phyloP scores from a whole-genome alignment of 1,140 invertebrate genomes.

The Drosophila sproati region DNA sequence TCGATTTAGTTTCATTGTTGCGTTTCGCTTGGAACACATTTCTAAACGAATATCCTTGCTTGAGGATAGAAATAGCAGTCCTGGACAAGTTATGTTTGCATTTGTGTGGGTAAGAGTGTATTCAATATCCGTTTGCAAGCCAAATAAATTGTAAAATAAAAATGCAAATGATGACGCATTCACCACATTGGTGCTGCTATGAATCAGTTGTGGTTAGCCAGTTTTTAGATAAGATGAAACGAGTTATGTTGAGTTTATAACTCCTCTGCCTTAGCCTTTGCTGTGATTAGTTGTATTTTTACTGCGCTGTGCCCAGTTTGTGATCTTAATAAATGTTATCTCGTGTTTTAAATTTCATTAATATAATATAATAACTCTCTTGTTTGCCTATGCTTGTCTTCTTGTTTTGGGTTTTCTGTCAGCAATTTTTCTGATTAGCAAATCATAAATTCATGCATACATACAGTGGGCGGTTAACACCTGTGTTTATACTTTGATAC shows the following conservation, averaged over 20 bases:
- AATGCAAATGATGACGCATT: conserved; percentile 31
- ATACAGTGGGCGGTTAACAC: too few relatives aligned
- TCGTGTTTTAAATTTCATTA: too few relatives aligned
- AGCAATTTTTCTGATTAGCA: too few relatives aligned
- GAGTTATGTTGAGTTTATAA: conserved; percentile 5
- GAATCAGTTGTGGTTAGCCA: conserved; percentile 30
- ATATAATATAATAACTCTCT: too few relatives aligned
- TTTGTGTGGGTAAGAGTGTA: conserved; percentile 10
- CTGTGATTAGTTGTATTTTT: too few relatives aligned
- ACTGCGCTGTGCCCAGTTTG: too few relatives aligned
- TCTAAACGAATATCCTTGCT: conserved; percentile 40
- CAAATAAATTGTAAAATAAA: conserved; percentile 48
- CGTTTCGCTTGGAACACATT: conserved; percentile 51
- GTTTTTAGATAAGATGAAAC: conserved; percentile 16
- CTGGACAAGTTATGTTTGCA: neutral
- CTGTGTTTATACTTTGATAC: too few relatives aligned
- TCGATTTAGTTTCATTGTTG: conserved; percentile 76
- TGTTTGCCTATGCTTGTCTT: too few relatives aligned
- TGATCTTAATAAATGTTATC: too few relatives aligned
- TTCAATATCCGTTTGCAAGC: conserved; percentile 42
- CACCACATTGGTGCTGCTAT: conserved; percentile 6
- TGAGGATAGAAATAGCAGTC: conserved; percentile 8
- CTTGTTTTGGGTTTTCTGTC: too few relatives aligned
- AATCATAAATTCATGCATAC: too few relatives aligned
- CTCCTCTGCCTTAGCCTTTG: too few relatives aligned